Conservation (phyloP, 53 echinoderm and acorn worm genomes). For the Patiria pectinifera region DNA sequence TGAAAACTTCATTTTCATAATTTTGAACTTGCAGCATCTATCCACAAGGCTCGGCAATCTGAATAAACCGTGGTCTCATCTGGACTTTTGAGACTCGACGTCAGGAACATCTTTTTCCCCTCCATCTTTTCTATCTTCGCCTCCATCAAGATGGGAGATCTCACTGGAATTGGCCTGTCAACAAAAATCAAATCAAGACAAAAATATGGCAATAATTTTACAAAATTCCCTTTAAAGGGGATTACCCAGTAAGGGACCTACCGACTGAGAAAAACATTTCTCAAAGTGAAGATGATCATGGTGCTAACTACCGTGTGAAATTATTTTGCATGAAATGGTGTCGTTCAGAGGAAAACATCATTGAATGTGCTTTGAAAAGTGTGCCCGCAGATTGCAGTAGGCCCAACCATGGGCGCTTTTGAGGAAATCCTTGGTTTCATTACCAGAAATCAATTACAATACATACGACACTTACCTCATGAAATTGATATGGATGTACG, state of each 20-base stretch:
- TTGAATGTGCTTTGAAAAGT: too few species aligned
- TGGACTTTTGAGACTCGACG: conserved; percentile 3
- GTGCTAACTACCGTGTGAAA: too few species aligned
- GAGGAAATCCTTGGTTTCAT: too few species aligned
- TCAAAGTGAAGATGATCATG: too few species aligned
- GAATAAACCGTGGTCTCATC: conserved; percentile 11
- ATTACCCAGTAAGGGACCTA: too few species aligned
- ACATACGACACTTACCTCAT: background rate
- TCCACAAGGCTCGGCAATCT: background rate
- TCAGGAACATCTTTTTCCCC: conserved; percentile 1
- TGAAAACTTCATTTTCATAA: background rate
- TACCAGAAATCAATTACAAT: background rate
- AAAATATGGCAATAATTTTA: background rate
- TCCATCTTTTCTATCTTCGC: background rate
- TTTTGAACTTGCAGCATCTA: background rate
- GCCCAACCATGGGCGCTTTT: too few species aligned
- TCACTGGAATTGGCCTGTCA: conserved; percentile 3
- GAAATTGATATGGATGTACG: conserved; percentile 3
- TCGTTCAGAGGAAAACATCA: too few species aligned
- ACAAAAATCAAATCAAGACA: background rate
- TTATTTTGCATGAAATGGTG: too few species aligned
- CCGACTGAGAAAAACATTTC: too few species aligned
- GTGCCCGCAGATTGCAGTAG: too few species aligned
- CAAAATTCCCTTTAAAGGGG: background rate
- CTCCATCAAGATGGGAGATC: conserved; percentile 31